These are phyloP conservation scores for Sus cebifrons DNA, from an alignment of 2,797 vertebrate species.

Conservation along the genomic window DNA sequence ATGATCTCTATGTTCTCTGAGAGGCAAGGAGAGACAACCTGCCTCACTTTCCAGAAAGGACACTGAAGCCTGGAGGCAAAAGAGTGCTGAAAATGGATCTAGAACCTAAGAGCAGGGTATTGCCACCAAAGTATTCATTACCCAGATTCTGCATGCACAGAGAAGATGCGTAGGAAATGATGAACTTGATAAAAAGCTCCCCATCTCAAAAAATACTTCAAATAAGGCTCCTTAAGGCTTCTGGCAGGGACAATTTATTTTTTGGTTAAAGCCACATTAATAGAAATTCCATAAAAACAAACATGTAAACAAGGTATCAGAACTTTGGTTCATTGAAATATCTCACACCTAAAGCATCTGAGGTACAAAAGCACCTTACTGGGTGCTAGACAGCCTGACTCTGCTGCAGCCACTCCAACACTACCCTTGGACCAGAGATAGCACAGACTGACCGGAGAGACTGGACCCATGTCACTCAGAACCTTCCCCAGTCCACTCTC, in stretches of 20 bases:
- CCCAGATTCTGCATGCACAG: background rate
- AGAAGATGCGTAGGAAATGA: background rate
- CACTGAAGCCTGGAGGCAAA: background rate
- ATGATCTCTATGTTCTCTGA: background rate
- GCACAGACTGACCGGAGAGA: background rate
- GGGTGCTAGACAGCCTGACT: conserved; percentile 78
- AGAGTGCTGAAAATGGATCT: background rate
- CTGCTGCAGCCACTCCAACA: background rate
- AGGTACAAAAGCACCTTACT: conserved; percentile 88
- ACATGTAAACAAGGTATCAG: conserved; percentile 86
- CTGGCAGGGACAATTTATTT: conserved; percentile 89
- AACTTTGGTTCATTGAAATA: conserved; percentile 88
- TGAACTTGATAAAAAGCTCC: background rate
- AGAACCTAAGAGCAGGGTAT: background rate
- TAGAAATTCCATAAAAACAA: conserved; percentile 89
- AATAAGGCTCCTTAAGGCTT: conserved; percentile 73
- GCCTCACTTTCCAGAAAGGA: conserved; percentile 29
- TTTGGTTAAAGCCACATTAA: conserved; percentile 86
- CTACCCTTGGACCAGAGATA: background rate
- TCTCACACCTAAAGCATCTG: conserved; percentile 87
- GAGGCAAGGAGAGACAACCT: background rate
- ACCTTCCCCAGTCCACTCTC: conserved; percentile 69
- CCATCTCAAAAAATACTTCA: conserved; percentile 32
- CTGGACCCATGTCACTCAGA: conserved; percentile 68
- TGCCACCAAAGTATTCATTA: background rate